Evolutionary conservation across 2,113 vertebrate genomes (phyloP), one percentile per base, ranked within the genome.

Genomic region (Anthoscopus minutus): DNA sequence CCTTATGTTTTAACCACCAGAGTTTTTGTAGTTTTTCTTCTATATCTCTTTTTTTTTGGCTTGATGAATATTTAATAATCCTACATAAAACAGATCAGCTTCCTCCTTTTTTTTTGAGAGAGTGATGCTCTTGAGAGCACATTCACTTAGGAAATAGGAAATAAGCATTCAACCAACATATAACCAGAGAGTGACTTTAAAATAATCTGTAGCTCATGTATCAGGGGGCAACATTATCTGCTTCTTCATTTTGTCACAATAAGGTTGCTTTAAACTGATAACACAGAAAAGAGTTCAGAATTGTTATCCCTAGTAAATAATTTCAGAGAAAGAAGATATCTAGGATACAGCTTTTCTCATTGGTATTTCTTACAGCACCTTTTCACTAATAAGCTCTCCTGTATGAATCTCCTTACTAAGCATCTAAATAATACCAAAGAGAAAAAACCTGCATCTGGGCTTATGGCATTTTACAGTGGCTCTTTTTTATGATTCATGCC

Each of bases 41-140:
- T 5, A 77, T 91, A 37, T 74, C 40, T 11, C 10, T 57, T 62
- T 86, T 88, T n/a, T 42, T 93, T 90, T 72, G 14, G 12, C 21
- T 30, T 70, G 15, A 88, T 94, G 35, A 90, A 93, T 90, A 86
- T 83, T 95, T 95, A 81, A 95, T 80, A 30, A 30, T 35, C 5
- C 11, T 58, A 15, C 54, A 42, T 73, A 81, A 90, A 93, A 66
- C 27, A 95, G 40, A 81, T 58, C 51, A 74, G 2, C 60, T 58
- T 81, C 42, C 8, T 88, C 12, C 19, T 67, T 56, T 51, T 88
- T 66, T 79, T 84, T 60, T 87, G 42, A 45, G 42, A 71, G 28
- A 81, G 13, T 62, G 35, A 66, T 80, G 31, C 42, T 83, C 51
- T 81, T 69, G 35, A 82, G 71, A 89, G 24, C 83, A 7, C 44